These are phyloP conservation scores for Pseudococcus jackbeardsleyi DNA, from an alignment of 2,888 invertebrate species.

Conservation along the genomic window DNA sequence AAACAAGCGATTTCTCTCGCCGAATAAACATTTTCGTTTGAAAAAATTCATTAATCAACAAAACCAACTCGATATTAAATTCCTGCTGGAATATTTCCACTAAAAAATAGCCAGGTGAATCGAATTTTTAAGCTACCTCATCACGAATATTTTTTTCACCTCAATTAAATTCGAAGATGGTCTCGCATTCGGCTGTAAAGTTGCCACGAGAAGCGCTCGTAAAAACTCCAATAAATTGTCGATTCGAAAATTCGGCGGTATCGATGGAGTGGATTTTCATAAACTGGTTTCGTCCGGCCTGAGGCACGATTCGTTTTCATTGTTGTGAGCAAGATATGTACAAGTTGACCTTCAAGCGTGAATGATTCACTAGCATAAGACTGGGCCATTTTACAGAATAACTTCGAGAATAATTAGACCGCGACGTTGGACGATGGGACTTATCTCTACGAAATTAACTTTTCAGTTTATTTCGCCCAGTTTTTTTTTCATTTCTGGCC, in stretches of 20 bases:
- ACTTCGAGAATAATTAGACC: slow-evolving; percentile 29
- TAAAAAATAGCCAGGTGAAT: not conserved
- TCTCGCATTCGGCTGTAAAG: not conserved
- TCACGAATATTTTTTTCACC: not conserved
- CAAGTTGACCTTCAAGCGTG: slow-evolving; percentile 32
- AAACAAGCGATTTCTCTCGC: not conserved
- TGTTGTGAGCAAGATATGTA: slow-evolving; percentile 22
- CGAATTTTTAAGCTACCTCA: not conserved
- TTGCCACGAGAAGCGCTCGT: not conserved
- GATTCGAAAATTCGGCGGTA: not conserved
- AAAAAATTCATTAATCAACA: not conserved
- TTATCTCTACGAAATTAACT: slow-evolving; percentile 14
- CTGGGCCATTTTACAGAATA: slow-evolving; percentile 35
- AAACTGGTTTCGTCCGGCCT: slow-evolving; percentile 27
- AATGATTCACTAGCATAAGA: slow-evolving; percentile 30
- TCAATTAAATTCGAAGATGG: not conserved
- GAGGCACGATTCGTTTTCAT: slow-evolving; percentile 24
- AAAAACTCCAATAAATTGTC: not conserved
- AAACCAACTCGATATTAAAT: not conserved
- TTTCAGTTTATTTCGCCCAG: not conserved
- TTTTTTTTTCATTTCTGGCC: not conserved
- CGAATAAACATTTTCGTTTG: not conserved
- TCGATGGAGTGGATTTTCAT: not conserved
- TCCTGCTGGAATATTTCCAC: not conserved
- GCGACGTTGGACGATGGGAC: slow-evolving; percentile 16